Conservation (phyloP, 2,888 invertebrate genomes). For the Drosophila koepferae region DNA sequence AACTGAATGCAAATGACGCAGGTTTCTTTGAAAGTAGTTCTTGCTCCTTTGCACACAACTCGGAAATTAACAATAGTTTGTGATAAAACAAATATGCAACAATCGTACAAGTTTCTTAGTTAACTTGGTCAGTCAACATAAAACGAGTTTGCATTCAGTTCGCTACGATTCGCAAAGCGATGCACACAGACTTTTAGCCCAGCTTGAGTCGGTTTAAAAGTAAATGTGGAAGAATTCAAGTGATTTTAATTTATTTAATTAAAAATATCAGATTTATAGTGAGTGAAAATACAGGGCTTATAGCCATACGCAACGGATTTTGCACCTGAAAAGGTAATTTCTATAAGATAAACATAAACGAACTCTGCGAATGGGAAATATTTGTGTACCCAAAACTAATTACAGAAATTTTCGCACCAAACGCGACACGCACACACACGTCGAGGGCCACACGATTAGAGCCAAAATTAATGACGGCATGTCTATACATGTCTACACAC, state of each 20-base stretch:
- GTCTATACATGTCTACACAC: conserved; percentile 1
- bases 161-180: conserved; percentile 4
- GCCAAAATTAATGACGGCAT: conserved; percentile 52
- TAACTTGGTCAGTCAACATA: conserved; percentile 8
- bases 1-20: conserved; percentile 15
- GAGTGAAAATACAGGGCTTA: conserved; percentile 6
- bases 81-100: conserved; percentile 1
- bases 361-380: conserved; percentile 9
- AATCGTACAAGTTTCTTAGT: background rate
- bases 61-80: conserved; percentile 52
- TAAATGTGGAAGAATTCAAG: background rate
- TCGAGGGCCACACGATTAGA: conserved; percentile 41
- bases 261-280: background rate
- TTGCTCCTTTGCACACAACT: conserved; percentile 27
- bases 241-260: background rate
- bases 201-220: background rate
- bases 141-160: conserved; percentile 23
- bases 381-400: conserved; percentile 40
- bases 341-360: background rate
- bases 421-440: conserved; percentile 28
- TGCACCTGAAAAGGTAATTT: background rate
- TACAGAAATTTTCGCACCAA: conserved; percentile 21
- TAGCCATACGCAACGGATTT: background rate
- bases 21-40: conserved; percentile 5
- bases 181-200: background rate